These are phyloP conservation scores for Leuctra nigra DNA, from an alignment of 2,888 invertebrate species.

Conservation along the genomic window DNA sequence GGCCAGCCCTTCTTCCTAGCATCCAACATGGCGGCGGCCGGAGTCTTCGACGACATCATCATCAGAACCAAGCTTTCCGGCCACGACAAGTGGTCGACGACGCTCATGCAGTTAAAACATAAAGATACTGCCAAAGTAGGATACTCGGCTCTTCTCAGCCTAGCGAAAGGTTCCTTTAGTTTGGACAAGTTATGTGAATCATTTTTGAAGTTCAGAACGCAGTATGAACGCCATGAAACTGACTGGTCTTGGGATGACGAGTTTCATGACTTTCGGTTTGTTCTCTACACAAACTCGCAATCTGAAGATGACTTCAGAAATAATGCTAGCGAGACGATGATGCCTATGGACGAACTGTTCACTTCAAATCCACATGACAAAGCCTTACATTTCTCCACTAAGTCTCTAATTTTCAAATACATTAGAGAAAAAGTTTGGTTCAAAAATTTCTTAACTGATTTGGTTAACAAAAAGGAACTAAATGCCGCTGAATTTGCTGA, in stretches of 20 bases:
- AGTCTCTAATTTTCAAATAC: no score
- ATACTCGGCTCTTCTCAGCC: neutral
- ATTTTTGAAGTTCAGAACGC: neutral
- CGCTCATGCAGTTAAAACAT: neutral
- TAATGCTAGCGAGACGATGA: no score
- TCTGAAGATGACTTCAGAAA: neutral
- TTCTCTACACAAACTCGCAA: neutral
- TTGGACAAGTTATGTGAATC: neutral
- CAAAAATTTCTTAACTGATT: no score
- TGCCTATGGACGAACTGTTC: no score
- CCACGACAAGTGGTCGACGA: neutral
- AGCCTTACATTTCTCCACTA: no score
- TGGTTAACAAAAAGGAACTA: no score
- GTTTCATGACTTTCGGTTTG: neutral
- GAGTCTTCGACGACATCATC: constrained; percentile 4
- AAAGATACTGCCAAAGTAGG: neutral
- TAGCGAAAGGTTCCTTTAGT: no score
- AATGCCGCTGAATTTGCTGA: no score
- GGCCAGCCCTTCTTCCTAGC: neutral
- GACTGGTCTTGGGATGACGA: neutral
- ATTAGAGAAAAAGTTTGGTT: neutral
- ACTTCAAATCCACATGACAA: no score
- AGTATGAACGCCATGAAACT: neutral
- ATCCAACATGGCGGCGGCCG: neutral
- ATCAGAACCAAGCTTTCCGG: neutral